Evolutionary conservation across 2,113 vertebrate species (phyloP).

Genomic region (Zosterops borbonicus): DNA sequence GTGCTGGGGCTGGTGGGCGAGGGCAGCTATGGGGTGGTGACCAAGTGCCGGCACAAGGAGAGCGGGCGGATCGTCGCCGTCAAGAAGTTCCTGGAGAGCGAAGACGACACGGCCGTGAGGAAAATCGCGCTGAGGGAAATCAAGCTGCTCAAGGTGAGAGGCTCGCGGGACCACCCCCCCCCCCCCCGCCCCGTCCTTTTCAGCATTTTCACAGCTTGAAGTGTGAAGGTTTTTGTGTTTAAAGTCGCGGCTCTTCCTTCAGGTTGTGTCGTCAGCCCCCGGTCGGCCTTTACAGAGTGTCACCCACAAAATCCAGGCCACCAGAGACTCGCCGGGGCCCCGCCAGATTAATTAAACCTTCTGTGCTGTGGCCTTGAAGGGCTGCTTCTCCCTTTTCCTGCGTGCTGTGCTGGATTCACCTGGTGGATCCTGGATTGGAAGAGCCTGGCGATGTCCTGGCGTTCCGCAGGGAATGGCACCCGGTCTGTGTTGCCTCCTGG

Average conservation of each 20-base stretch:
- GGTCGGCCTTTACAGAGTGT: rapidly evolving
- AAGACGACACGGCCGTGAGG: slow-evolving; percentile 84
- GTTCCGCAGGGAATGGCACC: background rate
- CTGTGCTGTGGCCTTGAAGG: background rate
- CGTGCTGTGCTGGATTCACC: background rate
- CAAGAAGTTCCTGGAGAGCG: slow-evolving; percentile 88
- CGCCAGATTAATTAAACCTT: rapidly evolving
- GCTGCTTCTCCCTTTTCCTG: background rate
- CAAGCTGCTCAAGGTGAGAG: slow-evolving; percentile 72
- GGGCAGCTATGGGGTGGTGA: slow-evolving; percentile 86
- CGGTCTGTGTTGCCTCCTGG: background rate
- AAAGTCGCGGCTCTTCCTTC: rapidly evolving
- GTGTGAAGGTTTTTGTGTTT: rapidly evolving
- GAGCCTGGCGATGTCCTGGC: rapidly evolving
- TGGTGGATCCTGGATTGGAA: rapidly evolving
- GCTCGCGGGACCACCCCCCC: background rate
- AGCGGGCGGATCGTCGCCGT: slow-evolving; percentile 84
- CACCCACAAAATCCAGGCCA: rapidly evolving
- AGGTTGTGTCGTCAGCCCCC: background rate
- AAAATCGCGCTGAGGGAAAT: slow-evolving; percentile 82
- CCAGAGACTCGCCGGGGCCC: rapidly evolving
- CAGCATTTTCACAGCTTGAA: rapidly evolving
- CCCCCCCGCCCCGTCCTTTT: too few species aligned
- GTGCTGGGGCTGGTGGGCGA: slow-evolving; percentile 83
- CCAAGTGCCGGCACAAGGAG: slow-evolving; percentile 83